These are phyloP conservation scores for Colostygia pectinataria DNA, from an alignment of 2,888 invertebrate genomes.

Conservation along the genomic window DNA sequence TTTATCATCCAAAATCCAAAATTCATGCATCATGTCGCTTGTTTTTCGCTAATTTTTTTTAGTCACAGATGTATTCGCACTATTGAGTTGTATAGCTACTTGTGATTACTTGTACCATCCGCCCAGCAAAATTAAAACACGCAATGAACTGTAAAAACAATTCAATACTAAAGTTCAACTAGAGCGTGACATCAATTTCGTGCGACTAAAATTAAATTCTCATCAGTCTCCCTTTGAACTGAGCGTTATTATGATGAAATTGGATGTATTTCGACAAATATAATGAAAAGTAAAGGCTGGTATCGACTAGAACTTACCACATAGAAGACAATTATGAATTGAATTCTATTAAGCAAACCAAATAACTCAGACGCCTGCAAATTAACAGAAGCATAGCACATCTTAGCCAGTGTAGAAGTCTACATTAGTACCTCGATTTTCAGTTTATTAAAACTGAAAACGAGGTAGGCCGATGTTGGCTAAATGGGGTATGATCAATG, in stretches of 20 bases:
- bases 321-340: no score
- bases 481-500: no score
- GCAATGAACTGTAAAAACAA: conserved; percentile 36
- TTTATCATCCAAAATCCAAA: no score
- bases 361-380: no score
- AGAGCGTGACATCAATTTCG: conserved; percentile 25
- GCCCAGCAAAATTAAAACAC: conserved; percentile 29
- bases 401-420: no score
- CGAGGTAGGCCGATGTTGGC: no score
- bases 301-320: not conserved
- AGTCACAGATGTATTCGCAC: not conserved
- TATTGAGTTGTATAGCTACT: conserved; percentile 5
- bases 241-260: not conserved
- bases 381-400: no score
- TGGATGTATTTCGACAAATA: not conserved
- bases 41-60: no score
- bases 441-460: no score
- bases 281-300: not conserved
- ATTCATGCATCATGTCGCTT: no score
- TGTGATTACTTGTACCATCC: conserved; percentile 12
- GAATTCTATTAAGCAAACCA: no score
- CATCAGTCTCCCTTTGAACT: conserved; percentile 11
- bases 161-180: conserved; percentile 28
- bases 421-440: no score
- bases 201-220: conserved; percentile 19